Conservation (phyloP, 1,140 invertebrate genomes). For the Helicorthomorpha holstii region DNA sequence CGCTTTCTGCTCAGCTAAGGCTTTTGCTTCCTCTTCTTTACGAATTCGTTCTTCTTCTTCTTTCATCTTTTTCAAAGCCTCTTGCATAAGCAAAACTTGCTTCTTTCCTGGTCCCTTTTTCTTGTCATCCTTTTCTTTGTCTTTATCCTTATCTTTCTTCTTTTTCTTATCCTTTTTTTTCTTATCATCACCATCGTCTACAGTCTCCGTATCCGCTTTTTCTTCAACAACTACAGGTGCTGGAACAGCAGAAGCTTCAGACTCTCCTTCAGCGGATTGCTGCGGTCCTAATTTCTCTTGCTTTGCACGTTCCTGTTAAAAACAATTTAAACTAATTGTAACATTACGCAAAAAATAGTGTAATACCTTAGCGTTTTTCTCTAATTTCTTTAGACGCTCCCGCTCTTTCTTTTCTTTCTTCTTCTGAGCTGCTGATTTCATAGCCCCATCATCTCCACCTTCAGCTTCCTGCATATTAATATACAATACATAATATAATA, state of each 20-base stretch:
- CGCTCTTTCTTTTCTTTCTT: slow-evolving; percentile 74
- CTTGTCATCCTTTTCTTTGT: slow-evolving; percentile 30
- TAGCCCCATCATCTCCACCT: slow-evolving; percentile 37
- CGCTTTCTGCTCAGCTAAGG: slow-evolving; percentile 41
- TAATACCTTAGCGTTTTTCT: slow-evolving; percentile 7
- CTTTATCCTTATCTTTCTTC: slow-evolving; percentile 36
- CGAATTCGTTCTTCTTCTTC: slow-evolving; percentile 69
- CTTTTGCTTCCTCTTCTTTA: slow-evolving; percentile 62
- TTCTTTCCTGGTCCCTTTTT: slow-evolving; percentile 18
- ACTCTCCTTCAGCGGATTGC: slow-evolving; percentile 10
- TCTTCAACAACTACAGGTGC: background rate
- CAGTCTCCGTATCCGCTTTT: slow-evolving; percentile 8
- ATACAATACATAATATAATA: too few relatives aligned
- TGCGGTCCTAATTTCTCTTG: slow-evolving; percentile 3
- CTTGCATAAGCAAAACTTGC: slow-evolving; percentile 66
- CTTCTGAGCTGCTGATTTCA: slow-evolving; percentile 60
- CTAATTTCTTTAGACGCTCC: slow-evolving; percentile 44
- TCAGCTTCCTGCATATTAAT: too few relatives aligned
- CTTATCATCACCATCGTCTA: slow-evolving; percentile 12
- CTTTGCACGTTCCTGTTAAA: background rate
- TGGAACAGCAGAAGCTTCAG: slow-evolving; percentile 12
- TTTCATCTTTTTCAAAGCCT: slow-evolving; percentile 65
- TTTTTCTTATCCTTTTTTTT: slow-evolving; percentile 28
- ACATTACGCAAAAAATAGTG: background rate
- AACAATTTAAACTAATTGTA: background rate